Base-by-base conservation (phyloP, 2,797 vertebrate genomes). In the Eospalax fontanierii region DNA sequence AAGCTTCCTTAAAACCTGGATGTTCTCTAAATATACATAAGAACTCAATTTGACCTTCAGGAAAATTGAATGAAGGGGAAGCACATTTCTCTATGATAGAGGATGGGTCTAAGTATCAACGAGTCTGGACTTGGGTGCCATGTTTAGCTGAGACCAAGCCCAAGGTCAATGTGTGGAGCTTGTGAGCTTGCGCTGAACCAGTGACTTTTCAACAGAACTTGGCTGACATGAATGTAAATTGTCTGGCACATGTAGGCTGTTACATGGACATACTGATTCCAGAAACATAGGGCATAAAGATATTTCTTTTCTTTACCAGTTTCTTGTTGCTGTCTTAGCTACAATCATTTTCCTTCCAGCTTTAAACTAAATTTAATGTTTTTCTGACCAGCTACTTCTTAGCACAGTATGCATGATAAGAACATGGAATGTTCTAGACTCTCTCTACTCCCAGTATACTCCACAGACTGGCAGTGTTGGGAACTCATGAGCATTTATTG, bases 281-380 rank as follows among this genome's bases (percentile, higher is more conserved):
- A 1, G 50, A 5, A 4, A 16, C 1, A 22, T 6, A 9, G 12
- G 8, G 1, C 0, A 33, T 33, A 28, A 0, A 16, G 1, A n/a
- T 15, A n/a, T 0, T 38, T 63, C 50, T 10, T 6, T 30, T 30
- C 57, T 30, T 9, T 50, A 10, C 30, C 6, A 4, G 59, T 0
- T 71, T 1, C 19, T 54, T 50, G 9, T 3, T 71, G 9, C 14
- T n/a, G 3, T 8, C 74, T 87, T 73, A 70, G 50, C 10, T 11
- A 2, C 0, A 2, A 26, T 22, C 0, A 1, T 59, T 71, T 66
- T 30, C 9, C 16, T 10, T 71, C 18, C n/a, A 46, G 33, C 30
- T 82, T 79, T n/a, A 66, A 63, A 74, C 65, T 18, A 61, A 2
- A 1, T 4, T 82, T 59, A 38, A 0, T 38, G 10, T 54, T 91